Conservation (phyloP, 1,140 invertebrate species). For the Drosophila mauritiana region DNA sequence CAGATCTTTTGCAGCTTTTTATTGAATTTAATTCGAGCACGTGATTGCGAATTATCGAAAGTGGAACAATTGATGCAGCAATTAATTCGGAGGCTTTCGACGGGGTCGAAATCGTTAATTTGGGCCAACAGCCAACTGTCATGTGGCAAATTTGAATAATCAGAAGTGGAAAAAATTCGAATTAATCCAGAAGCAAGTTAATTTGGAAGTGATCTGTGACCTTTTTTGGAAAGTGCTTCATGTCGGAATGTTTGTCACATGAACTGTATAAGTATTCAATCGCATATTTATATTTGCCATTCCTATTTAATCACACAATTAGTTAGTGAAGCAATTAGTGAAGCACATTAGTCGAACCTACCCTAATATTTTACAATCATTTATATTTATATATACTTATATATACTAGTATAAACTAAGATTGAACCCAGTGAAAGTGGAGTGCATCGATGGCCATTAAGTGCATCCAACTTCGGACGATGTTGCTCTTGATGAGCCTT, state of each 20-base stretch:
- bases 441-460: slow-evolving; percentile 22
- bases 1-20: slow-evolving; percentile 60
- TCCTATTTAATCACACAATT: not conserved
- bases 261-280: no score
- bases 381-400: no score
- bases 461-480: slow-evolving; percentile 27
- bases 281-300: no score
- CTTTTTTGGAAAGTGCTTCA: not conserved
- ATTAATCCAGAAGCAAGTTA: slow-evolving; percentile 11
- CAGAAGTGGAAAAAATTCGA: slow-evolving; percentile 6
- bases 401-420: slow-evolving; percentile 1
- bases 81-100: slow-evolving; percentile 23
- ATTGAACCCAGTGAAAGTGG: slow-evolving; percentile 13
- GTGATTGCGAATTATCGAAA: slow-evolving; percentile 16
- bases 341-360: not conserved
- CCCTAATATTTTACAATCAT: slow-evolving; percentile 2
- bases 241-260: no score
- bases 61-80: slow-evolving; percentile 45
- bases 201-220: not conserved
- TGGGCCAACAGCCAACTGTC: slow-evolving; percentile 24
- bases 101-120: slow-evolving; percentile 30
- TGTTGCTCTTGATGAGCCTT: slow-evolving; percentile 28
- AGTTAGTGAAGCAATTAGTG: no score
- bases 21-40: slow-evolving; percentile 65
- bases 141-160: slow-evolving; percentile 12